Evolutionary conservation across 2,113 vertebrate species (phyloP).

Genomic region (Aspiorhynchus laticeps): DNA sequence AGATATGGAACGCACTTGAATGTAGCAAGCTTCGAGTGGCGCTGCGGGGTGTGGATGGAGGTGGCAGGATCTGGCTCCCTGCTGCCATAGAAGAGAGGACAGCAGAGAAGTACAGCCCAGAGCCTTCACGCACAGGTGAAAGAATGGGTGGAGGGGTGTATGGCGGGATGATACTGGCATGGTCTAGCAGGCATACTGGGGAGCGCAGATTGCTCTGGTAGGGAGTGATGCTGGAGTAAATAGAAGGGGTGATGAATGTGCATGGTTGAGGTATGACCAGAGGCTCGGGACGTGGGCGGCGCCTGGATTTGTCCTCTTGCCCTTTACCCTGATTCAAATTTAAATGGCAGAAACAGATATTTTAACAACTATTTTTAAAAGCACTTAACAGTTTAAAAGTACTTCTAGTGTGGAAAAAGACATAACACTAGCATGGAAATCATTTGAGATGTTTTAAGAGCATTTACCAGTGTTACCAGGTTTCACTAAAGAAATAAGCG

Average conservation of each 20-base stretch:
- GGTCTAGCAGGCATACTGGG: conserved; percentile 88
- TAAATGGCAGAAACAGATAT: not conserved
- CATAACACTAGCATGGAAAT: not conserved
- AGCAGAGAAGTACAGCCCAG: conserved; percentile 95
- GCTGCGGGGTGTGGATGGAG: conserved; percentile 87
- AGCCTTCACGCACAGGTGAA: conserved; percentile 93
- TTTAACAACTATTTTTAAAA: not conserved
- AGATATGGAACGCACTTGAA: conserved; percentile 81
- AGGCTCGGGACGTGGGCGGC: conserved; percentile 90
- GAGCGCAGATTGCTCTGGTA: conserved; percentile 98
- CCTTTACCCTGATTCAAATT: conserved; percentile 59
- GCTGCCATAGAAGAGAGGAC: conserved; percentile 86
- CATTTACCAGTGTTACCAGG: conserved; percentile 53
- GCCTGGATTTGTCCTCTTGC: conserved; percentile 87
- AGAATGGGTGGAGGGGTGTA: conserved; percentile 98
- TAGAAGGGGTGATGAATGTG: conserved; percentile 89
- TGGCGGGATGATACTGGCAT: conserved; percentile 86
- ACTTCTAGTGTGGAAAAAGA: not conserved
- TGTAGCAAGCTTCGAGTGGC: conserved; percentile 86
- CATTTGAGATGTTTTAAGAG: not conserved
- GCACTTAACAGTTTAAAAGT: not conserved
- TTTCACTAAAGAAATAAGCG: too few species aligned
- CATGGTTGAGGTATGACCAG: conserved; percentile 94
- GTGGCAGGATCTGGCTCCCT: conserved; percentile 82
- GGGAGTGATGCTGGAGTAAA: conserved; percentile 90